Percentiles rank a stretch among this genome's conserved stretches.
These are phyloP conservation scores for Standfussiana lucernea DNA, from an alignment of 2,888 invertebrate species.

Conservation along the genomic window DNA sequence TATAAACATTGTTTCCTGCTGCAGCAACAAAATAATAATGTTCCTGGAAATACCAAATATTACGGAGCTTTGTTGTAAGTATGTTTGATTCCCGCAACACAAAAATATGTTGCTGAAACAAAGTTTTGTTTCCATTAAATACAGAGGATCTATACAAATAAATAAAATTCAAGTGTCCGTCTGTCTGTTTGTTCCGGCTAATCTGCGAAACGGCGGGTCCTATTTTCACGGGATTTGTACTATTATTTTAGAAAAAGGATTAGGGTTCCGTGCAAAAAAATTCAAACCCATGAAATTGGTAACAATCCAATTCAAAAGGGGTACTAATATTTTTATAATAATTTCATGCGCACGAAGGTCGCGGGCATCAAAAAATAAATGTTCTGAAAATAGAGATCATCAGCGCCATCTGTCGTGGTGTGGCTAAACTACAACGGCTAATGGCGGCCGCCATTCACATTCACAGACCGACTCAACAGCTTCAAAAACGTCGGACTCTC, in stretches of 20 bases:
- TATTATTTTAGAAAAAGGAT: too few relatives aligned
- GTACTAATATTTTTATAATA: too few relatives aligned
- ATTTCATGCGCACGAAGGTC: too few relatives aligned
- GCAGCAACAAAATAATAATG: not conserved
- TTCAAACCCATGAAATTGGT: too few relatives aligned
- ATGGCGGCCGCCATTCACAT: not conserved
- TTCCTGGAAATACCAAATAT: not conserved
- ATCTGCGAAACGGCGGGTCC: too few relatives aligned
- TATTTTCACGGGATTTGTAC: too few relatives aligned
- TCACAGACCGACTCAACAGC: not conserved
- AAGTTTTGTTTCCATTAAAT: not conserved
- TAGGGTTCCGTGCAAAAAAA: too few relatives aligned
- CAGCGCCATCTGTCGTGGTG: conserved; percentile 42
- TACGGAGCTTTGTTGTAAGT: not conserved
- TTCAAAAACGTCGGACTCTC: not conserved
- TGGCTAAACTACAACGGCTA: conserved; percentile 14
- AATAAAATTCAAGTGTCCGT: too few relatives aligned
- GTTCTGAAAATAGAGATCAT: not conserved
- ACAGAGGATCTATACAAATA: too few relatives aligned
- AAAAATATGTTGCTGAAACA: not conserved
- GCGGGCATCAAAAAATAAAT: not conserved
- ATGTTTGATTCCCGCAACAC: not conserved
- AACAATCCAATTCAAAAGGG: too few relatives aligned
- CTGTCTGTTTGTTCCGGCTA: too few relatives aligned
- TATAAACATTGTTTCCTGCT: not conserved